phyloP scores from a whole-genome alignment of 2,113 vertebrate species.

The Sceloporus tristichus region DNA sequence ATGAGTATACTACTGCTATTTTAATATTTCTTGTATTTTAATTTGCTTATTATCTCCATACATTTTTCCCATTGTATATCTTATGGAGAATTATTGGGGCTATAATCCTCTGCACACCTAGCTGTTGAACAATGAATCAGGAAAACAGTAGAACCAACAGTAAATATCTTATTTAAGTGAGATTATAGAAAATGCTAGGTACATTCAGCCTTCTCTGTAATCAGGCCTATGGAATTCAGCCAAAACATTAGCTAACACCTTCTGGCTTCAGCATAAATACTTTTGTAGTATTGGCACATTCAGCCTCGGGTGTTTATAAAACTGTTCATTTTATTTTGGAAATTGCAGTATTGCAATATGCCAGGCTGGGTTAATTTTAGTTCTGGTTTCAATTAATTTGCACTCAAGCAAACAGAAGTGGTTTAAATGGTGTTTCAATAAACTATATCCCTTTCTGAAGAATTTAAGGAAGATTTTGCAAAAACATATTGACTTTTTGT shows the following conservation, averaged over 20 bases:
- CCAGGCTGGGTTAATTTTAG: constrained; percentile 18
- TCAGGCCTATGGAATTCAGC: not conserved
- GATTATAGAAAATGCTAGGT: constrained; percentile 7
- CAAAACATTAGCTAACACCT: not conserved
- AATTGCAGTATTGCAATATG: constrained; percentile 11
- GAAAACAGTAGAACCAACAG: not conserved
- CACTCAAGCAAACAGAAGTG: constrained; percentile 26
- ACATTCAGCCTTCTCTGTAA: not conserved
- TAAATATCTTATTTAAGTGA: not conserved
- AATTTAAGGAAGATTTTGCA: constrained; percentile 15
- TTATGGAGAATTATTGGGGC: not conserved
- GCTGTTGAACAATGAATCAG: constrained; percentile 9
- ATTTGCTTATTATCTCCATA: not conserved
- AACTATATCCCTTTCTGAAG: constrained; percentile 3
- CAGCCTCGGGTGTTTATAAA: constrained; percentile 3
- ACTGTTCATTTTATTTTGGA: constrained; percentile 19
- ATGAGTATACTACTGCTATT: not conserved
- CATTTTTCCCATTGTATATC: not conserved
- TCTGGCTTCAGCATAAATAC: not conserved
- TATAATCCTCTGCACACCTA: not conserved
- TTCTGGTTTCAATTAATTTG: constrained; percentile 44
- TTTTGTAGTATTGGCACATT: not conserved
- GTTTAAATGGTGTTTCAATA: constrained; percentile 23
- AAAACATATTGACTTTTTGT: not conserved
- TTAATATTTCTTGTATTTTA: not conserved